Base-by-base conservation (phyloP, 2,797 vertebrate species). In the Gallinago stenura region DNA sequence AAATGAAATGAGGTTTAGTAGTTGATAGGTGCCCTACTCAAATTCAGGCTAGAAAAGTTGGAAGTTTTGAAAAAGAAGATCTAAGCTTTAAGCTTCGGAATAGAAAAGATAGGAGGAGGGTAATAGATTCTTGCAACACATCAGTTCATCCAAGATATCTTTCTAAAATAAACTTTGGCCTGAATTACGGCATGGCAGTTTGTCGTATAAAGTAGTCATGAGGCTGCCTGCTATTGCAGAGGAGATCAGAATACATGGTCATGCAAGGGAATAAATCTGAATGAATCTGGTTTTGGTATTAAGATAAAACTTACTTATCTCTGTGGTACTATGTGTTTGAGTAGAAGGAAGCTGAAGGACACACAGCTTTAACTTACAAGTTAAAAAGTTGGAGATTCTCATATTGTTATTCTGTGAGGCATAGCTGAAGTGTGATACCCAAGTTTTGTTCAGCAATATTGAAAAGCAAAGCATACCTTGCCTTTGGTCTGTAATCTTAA, bases 81-180 rank as follows among this genome's bases (percentile, higher is more conserved):
- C 46, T 79, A 61, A 70, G 39, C 62, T 87, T 75, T 20, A 61
- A 70, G 39, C 62, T 87, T 75, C 18, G 24, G 62, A 83, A 39
- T 37, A 79, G 69, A 65, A 54, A 66, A 82, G 31, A 13, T 39
- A 15, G 6, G 37, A 84, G 62, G 43, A 1, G 2, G 7, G 25
- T 75, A 30, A 57, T 37, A 73, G 39, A n/a, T 65, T 86, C 58
- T 66, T 95, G 69, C 64, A 65, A 82, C 54, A 17, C 54, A 48
- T 9, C 5, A 11, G 4, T 84, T 94, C 21, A 82, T 91, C 58
- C 35, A 71, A 54, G 54, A 14, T 93, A 84, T 84, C 86, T 84
- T 79, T 79, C 54, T 64, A 9, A 87, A 72, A 79, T 62, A 82
- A 93, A 94, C 89, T 95, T 95, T 94, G 91, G 25, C 83, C 91